Evolutionary conservation across 2,113 vertebrate genomes (phyloP).

Genomic region (Ariopsis seemanni): DNA sequence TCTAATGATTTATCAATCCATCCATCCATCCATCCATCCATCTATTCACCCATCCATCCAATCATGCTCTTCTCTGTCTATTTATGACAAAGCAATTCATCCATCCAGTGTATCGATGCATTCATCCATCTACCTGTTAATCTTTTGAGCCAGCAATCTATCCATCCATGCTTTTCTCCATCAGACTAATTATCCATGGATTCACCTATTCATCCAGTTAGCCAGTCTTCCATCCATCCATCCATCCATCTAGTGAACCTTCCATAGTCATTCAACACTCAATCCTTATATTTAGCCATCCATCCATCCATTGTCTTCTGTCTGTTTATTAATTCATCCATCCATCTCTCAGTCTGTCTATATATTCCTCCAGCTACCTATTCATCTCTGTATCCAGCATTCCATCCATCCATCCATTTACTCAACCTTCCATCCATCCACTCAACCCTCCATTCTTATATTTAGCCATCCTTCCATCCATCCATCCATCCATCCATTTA

Average conservation of each 20-base stretch:
- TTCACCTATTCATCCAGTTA: too few species aligned
- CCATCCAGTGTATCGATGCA: neutral
- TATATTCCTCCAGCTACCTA: neutral
- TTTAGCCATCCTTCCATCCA: neutral
- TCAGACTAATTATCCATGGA: neutral
- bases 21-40: neutral
- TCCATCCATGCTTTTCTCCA: neutral
- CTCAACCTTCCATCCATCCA: too few species aligned
- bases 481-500: too few species aligned
- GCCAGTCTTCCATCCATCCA: neutral
- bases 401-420: neutral
- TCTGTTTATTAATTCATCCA: neutral
- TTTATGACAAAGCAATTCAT: neutral
- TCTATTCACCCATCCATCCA: neutral
- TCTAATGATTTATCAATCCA: neutral
- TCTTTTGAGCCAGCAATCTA: neutral
- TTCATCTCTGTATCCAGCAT: too few species aligned
- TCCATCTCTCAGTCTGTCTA: neutral
- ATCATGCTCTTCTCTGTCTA: neutral
- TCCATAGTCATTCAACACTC: neutral
- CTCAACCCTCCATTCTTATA: too few species aligned
- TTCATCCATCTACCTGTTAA: neutral
- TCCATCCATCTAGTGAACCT: neutral
- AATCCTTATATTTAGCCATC: neutral
- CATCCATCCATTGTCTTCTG: neutral